Evolutionary conservation across 2,888 invertebrate genomes (phyloP).

Genomic region (Chouioia cunea): DNA sequence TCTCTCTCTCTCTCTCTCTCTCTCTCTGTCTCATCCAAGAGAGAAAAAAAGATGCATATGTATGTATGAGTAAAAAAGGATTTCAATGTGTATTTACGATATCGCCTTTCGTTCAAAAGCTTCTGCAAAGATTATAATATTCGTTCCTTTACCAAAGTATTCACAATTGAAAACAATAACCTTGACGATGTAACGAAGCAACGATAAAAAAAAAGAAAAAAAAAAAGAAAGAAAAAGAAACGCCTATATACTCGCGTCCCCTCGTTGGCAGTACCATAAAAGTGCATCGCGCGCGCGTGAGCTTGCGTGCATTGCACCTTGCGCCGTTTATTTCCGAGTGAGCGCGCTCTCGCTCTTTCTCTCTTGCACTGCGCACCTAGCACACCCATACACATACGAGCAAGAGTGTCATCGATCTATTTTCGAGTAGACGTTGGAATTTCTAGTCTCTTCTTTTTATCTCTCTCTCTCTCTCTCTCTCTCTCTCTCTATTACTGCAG

Average conservation of each 20-base stretch:
- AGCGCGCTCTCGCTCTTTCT: slow-evolving; percentile 26
- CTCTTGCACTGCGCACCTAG: too few relatives aligned
- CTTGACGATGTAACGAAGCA: too few relatives aligned
- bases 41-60: too few relatives aligned
- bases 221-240: slow-evolving; percentile 1
- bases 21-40: too few relatives aligned
- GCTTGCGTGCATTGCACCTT: slow-evolving; percentile 61
- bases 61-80: too few relatives aligned
- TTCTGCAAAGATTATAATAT: too few relatives aligned
- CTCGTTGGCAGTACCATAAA: slow-evolving; percentile 19
- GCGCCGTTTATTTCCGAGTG: slow-evolving; percentile 61
- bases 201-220: background rate
- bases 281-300: slow-evolving; percentile 6
- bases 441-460: slow-evolving; percentile 59
- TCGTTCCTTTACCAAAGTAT: too few relatives aligned
- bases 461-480: slow-evolving; percentile 10
- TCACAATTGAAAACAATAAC: too few relatives aligned
- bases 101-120: too few relatives aligned
- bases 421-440: slow-evolving; percentile 65
- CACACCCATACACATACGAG: background rate
- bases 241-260: background rate
- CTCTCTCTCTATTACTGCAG: too few relatives aligned
- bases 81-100: too few relatives aligned
- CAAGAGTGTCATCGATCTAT: slow-evolving; percentile 68
- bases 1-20: too few relatives aligned